Conservation (phyloP, 1,140 invertebrate genomes). For the Caenorhabditis brenneri region DNA sequence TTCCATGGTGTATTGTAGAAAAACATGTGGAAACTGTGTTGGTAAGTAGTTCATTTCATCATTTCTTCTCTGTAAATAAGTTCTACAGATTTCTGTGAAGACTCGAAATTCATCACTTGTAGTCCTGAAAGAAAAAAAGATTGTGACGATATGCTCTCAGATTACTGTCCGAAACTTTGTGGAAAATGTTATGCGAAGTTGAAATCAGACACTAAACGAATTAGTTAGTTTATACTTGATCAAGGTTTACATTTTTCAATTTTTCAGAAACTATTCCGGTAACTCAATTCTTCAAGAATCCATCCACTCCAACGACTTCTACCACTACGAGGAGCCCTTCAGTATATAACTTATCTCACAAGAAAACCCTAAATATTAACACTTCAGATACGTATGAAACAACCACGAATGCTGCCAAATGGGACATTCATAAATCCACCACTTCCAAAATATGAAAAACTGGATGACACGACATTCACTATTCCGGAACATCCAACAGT, state of each 20-base stretch:
- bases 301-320: background rate
- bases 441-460: constrained; percentile 16
- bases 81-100: constrained; percentile 47
- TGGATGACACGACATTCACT: background rate
- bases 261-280: background rate
- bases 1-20: constrained; percentile 52
- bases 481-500: background rate
- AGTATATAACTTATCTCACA: background rate
- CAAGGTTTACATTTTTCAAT: background rate
- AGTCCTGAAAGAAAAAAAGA: constrained; percentile 42
- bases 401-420: constrained; percentile 10
- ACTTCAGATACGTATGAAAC: background rate
- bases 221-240: background rate
- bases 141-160: constrained; percentile 49
- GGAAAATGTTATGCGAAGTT: constrained; percentile 27
- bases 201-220: background rate
- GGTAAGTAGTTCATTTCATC: background rate
- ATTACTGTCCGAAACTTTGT: constrained; percentile 53
- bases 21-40: constrained; percentile 53
- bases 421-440: constrained; percentile 14
- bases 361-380: background rate
- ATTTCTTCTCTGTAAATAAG: background rate
- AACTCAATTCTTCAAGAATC: background rate
- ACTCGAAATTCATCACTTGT: constrained; percentile 51
- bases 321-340: background rate